Conservation (phyloP, 1,140 invertebrate species). For the Monomorium pharaonis region DNA sequence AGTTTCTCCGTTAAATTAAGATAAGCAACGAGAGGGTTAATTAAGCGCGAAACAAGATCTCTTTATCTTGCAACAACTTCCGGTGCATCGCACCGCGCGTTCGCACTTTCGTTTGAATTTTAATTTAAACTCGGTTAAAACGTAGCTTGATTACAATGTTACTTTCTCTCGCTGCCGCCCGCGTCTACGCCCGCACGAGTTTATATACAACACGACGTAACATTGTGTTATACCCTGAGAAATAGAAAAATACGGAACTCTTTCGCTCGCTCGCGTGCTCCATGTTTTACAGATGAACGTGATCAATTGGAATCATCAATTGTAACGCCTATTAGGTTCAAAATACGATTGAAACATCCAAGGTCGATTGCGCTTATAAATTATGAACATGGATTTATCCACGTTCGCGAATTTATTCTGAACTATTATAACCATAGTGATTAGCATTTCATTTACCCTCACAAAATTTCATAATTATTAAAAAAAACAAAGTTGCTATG, state of each 20-base stretch:
- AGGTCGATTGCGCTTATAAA: background rate
- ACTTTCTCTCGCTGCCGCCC: slow-evolving; percentile 16
- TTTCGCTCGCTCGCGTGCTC: background rate
- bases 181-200: background rate
- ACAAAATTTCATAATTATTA: too few relatives aligned
- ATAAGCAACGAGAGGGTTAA: background rate
- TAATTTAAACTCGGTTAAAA: slow-evolving; percentile 47
- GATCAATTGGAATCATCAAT: background rate
- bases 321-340: too few relatives aligned
- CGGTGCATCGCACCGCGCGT: slow-evolving; percentile 20
- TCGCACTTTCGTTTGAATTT: slow-evolving; percentile 42
- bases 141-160: slow-evolving; percentile 18
- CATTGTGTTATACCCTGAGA: slow-evolving; percentile 5
- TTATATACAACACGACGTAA: slow-evolving; percentile 4
- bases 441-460: background rate
- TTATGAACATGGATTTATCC: background rate
- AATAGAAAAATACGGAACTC: background rate
- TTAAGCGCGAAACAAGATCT: slow-evolving; percentile 32
- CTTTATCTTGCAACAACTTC: slow-evolving; percentile 28
- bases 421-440: background rate
- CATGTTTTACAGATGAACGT: background rate
- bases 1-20: slow-evolving; percentile 6
- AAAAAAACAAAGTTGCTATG: too few relatives aligned
- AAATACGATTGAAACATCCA: background rate
- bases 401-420: background rate